A percentile compares a stretch with the other conserved stretches of the same genome.
phyloP scores from a whole-genome alignment of 2,113 vertebrate species.

The Poeciliopsis occidentalis region DNA sequence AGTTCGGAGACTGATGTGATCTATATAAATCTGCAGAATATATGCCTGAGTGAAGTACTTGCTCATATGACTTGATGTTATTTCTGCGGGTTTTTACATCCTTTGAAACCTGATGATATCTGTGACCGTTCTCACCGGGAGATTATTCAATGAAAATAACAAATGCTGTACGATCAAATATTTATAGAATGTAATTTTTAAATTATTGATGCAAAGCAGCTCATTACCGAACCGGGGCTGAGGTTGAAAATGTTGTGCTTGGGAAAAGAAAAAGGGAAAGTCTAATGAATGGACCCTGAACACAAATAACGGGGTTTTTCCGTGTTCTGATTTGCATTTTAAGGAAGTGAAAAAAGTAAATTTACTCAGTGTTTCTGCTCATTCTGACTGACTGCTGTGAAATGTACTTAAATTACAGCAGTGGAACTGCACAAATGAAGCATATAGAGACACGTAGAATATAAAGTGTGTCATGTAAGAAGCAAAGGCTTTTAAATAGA shows the following conservation, averaged over 20 bases:
- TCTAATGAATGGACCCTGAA: neutral
- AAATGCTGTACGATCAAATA: neutral
- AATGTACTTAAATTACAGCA: neutral
- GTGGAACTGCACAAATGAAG: neutral
- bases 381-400: neutral
- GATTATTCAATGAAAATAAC: neutral
- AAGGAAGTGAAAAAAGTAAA: neutral
- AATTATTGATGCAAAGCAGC: constrained; percentile 1
- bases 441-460: neutral
- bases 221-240: neutral
- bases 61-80: neutral
- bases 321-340: neutral
- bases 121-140: neutral
- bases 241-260: neutral
- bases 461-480: neutral
- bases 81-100: neutral
- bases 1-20: constrained; percentile 20
- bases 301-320: neutral
- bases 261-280: neutral
- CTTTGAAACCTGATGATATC: neutral
- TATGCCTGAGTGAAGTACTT: neutral
- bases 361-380: neutral
- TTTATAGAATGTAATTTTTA: neutral
- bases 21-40: no score
- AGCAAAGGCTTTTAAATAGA: neutral